Percentiles rank a stretch among this genome's conserved stretches.
Conservation (phyloP, 2,797 vertebrate genomes). For the Eremophila alpestris region DNA sequence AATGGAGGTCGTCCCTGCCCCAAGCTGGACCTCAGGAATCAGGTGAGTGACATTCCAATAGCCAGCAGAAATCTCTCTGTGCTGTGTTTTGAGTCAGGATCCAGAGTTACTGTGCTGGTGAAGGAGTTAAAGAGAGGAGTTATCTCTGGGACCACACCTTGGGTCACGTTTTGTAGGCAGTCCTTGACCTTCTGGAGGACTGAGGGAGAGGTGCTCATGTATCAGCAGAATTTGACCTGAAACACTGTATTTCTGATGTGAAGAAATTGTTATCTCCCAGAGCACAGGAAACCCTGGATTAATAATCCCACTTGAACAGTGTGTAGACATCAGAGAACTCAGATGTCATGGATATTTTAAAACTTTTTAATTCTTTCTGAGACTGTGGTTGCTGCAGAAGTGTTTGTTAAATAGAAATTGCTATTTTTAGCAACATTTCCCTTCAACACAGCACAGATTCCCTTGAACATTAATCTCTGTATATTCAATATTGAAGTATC, state of each 20-base stretch:
- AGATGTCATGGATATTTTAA: neutral
- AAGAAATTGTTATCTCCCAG: neutral
- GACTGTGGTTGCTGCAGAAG: neutral
- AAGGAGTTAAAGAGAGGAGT: neutral
- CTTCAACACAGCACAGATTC: neutral
- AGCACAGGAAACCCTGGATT: neutral
- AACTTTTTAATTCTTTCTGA: neutral
- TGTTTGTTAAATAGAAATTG: neutral
- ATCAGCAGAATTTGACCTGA: neutral
- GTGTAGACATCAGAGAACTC: neutral
- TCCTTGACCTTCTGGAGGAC: neutral
- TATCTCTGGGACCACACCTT: neutral
- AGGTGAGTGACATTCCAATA: conserved; percentile 82
- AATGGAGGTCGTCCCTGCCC: conserved; percentile 94
- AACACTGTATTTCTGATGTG: fast-evolving
- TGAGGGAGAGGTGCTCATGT: neutral
- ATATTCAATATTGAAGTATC: conserved; percentile 32
- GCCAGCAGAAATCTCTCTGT: neutral
- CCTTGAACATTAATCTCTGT: conserved; percentile 15
- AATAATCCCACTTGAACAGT: neutral
- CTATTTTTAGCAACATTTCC: conserved; percentile 5
- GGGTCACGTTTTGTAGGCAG: neutral
- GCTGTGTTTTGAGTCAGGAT: neutral
- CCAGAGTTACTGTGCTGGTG: neutral
- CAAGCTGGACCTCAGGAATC: conserved; percentile 94